Percentiles rank a stretch among this genome's conserved stretches.
These are phyloP conservation scores for Coranthus polyacanthus DNA, from an alignment of 2,797 vertebrate species.

Conservation along the genomic window DNA sequence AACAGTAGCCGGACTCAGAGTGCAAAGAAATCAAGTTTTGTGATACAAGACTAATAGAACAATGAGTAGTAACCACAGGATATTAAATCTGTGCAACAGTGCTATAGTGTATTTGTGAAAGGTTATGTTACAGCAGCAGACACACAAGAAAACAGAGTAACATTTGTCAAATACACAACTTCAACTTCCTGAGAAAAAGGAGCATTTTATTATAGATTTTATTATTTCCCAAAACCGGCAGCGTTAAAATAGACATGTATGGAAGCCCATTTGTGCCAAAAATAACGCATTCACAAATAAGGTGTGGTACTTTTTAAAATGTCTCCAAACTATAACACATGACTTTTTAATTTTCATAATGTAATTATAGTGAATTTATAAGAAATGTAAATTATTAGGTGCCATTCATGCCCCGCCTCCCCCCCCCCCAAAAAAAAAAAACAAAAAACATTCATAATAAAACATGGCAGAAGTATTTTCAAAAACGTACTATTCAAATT, in stretches of 20 bases:
- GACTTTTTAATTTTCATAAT: too few species aligned
- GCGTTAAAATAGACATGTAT: not conserved
- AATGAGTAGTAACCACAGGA: not conserved
- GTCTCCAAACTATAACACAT: too few species aligned
- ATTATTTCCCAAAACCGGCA: not conserved
- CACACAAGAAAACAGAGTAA: not conserved
- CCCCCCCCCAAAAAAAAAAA: too few species aligned
- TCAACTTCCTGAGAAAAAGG: constrained; percentile 23
- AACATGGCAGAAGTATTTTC: not conserved
- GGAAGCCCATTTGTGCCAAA: not conserved
- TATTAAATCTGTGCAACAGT: not conserved
- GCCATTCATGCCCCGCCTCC: too few species aligned
- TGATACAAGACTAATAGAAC: not conserved
- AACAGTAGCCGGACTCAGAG: not conserved
- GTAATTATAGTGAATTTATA: too few species aligned
- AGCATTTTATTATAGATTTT: too few species aligned
- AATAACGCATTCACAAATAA: too few species aligned
- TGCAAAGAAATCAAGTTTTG: constrained; percentile 4
- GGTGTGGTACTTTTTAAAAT: too few species aligned
- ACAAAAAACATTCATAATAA: not conserved
- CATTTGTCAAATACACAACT: not conserved
- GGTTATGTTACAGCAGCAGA: not conserved
- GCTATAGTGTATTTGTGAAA: not conserved
- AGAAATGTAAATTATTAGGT: too few species aligned
- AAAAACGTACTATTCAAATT: too few species aligned